Evolutionary conservation across 2,113 vertebrate genomes (phyloP), one percentile per base, ranked within the genome.

Genomic region (Pteronura brasiliensis): DNA sequence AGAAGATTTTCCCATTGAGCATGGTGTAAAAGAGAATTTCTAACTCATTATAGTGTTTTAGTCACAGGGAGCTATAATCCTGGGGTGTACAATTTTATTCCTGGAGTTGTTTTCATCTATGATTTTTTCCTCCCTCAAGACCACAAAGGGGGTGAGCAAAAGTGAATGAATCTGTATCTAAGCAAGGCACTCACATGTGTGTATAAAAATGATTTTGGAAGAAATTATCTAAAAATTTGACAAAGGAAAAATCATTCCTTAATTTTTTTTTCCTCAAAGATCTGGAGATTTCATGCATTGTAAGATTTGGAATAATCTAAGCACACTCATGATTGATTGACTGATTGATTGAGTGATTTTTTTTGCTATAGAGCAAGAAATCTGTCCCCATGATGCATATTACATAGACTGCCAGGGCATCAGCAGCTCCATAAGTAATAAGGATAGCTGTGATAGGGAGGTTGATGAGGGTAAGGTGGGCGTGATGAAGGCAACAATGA

Each of bases 391-490:
- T 18, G 42, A 65, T 3, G 1, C 7, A 29, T 7, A 49, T 1
- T 42, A 9, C 23, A n/a, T 10, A 59, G 27, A 47, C 0, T 1
- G 20, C 0, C 31, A 47, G 3, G 12, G 4, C 13, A 6, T 1
- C 44, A 47, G 8, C 2, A 23, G 13, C 2, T n/a, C 29, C 34
- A 0, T 6, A 29, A 57, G 8, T 4, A 4, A 25, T 0, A 11
- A 82, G 15, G 31, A 11, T 11, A 17, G 5, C 3, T 1, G 6
- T 47, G 12, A 17, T 8, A 23, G 39, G 36, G 86, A 36, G 11
- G 39, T 1, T 29, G 34, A 49, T 39, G 18, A 83, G 14, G 2
- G 1, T 52, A 36, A 83, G n/a, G 9, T 76, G 18, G 59, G 65
- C 2, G n/a, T 59, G 15, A 69, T 13, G 4, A 52, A 2, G 8